phyloP scores from a whole-genome alignment of 2,888 invertebrate species.

The Ornithoptera alexandrae region DNA sequence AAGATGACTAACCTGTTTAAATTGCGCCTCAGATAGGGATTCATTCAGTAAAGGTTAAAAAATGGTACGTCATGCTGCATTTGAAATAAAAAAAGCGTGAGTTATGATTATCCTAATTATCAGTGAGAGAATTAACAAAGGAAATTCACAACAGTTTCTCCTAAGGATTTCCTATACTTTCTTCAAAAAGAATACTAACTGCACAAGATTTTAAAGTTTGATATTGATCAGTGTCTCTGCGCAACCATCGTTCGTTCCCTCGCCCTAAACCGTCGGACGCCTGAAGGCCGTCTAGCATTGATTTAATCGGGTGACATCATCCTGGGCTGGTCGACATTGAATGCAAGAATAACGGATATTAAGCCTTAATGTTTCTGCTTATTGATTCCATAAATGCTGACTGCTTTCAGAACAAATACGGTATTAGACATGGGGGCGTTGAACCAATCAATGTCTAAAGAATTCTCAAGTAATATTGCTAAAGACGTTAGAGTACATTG shows the following conservation, averaged over 20 bases:
- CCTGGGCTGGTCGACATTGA: slow-evolving; percentile 16
- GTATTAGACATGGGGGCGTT: slow-evolving; percentile 15
- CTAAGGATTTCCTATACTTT: too few species aligned
- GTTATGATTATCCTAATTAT: neutral
- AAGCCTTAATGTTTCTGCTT: slow-evolving; percentile 1
- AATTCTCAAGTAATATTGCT: slow-evolving; percentile 28
- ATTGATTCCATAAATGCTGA: neutral
- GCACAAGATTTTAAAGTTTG: neutral
- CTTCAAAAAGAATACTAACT: neutral
- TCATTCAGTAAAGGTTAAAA: neutral
- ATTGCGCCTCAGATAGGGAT: neutral
- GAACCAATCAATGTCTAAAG: slow-evolving; percentile 19
- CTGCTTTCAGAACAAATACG: slow-evolving; percentile 12
- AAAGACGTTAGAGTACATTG: slow-evolving; percentile 29
- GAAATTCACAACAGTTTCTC: too few species aligned
- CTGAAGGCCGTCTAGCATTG: slow-evolving; percentile 45
- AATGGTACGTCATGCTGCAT: neutral
- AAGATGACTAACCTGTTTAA: neutral
- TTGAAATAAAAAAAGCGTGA: neutral
- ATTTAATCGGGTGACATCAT: slow-evolving; percentile 50
- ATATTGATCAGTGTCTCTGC: slow-evolving; percentile 1
- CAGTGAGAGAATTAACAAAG: neutral
- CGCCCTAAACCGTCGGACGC: slow-evolving; percentile 20
- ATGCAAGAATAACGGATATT: slow-evolving; percentile 13
- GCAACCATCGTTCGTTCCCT: slow-evolving; percentile 19